Evolutionary conservation across 2,797 vertebrate species (phyloP), one percentile per base, ranked within the genome.

Genomic region (Anabas testudineus): DNA sequence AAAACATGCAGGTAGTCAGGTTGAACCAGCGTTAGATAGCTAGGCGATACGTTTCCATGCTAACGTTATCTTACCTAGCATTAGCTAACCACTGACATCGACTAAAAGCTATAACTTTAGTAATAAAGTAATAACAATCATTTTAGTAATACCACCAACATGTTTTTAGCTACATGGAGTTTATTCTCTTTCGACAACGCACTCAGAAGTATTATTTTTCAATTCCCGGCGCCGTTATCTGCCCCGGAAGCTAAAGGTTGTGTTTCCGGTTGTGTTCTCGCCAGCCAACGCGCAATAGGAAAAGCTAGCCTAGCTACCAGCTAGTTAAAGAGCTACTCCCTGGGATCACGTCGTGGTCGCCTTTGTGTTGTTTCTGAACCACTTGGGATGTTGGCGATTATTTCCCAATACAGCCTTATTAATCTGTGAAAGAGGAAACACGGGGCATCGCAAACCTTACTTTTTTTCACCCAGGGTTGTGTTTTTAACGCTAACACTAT

Each of bases 171-270:
- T 32, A 4, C 8, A 45, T 9, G 2, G 14, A 10, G 4, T 13
- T 2, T 42, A 0, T n/a, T 22, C 34, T 13, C 2, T 1, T 7
- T 37, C 7, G 0, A 21, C 12, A 36, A 13, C 3, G 0, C 15
- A 18, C 7, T 12, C 6, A 3, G 28, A 6, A n/a, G 4, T 18
- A 3, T 55, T 21, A 2, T 0, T 36, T 12, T 65, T 1, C 3
- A 37, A 34, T 15, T 1, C 0, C 0, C 7, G 36, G 24, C 46
- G 10, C 5, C 0, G 0, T 6, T 19, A 1, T 1, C 32, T 34
- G 51, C 1, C 46, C 87, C 83, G 90, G 87, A 90, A 87, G 53
- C 1, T 6, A 0, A 1, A 2, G 0, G 7, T 19, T 34, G 12
- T 36, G 24, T 4, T 86, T 89, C 89, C 85, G 55, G 55, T 0